Conservation (phyloP, 2,797 vertebrate genomes). For the Dermochelys coriacea region DNA sequence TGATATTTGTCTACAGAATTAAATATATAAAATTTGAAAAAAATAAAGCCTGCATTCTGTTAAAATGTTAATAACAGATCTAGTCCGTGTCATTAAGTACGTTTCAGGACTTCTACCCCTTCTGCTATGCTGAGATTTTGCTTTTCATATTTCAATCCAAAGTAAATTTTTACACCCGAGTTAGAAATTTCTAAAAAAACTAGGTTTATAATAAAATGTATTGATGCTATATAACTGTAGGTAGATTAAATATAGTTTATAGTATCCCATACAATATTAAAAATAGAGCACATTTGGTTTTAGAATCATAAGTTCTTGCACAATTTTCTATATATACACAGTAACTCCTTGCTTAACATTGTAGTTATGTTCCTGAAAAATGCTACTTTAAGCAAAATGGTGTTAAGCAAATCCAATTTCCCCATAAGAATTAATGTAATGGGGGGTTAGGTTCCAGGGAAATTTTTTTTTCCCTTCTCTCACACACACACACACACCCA, state of each 20-base stretch:
- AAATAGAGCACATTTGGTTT: neutral
- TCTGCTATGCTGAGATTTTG: neutral
- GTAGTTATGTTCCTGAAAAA: too few species aligned
- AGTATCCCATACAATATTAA: neutral
- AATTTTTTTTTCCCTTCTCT: too few species aligned
- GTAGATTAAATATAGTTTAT: neutral
- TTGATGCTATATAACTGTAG: neutral
- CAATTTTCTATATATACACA: neutral
- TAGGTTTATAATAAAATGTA: neutral
- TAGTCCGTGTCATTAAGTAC: neutral
- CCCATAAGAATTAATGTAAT: too few species aligned
- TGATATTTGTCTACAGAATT: neutral
- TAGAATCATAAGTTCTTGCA: neutral
- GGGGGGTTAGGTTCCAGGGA: too few species aligned
- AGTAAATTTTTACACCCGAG: neutral
- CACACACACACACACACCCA: too few species aligned
- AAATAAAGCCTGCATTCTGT: neutral
- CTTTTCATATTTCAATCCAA: neutral
- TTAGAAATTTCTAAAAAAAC: neutral
- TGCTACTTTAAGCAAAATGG: too few species aligned
- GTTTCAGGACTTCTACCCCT: neutral
- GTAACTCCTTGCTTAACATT: too few species aligned
- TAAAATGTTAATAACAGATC: neutral
- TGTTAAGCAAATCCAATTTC: too few species aligned
- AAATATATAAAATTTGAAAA: neutral